These are phyloP conservation scores for Heteractis magnifica DNA, from an alignment of 92 coral and sea anemone species.

Conservation along the genomic window DNA sequence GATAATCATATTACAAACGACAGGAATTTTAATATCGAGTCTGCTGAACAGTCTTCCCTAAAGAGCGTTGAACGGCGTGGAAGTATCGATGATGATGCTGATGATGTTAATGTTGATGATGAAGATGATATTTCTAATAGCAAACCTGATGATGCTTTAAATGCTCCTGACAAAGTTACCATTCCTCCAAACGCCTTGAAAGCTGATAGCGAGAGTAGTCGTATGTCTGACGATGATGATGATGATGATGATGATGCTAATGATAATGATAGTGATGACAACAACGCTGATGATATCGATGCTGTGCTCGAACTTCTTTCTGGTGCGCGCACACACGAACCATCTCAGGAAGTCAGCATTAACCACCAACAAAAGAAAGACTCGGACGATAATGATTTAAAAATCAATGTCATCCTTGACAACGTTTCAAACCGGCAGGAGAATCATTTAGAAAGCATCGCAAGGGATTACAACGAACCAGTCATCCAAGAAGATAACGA, in stretches of 20 bases:
- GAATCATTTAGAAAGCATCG: background rate
- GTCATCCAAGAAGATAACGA: background rate
- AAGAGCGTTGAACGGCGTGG: too few relatives aligned
- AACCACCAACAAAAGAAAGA: background rate
- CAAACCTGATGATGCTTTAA: too few relatives aligned
- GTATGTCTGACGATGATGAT: background rate
- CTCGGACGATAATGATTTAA: background rate
- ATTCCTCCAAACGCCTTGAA: background rate
- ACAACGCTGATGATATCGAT: constrained; percentile 24
- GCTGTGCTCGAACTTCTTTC: constrained; percentile 19
- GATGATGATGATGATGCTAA: background rate
- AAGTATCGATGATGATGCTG: background rate
- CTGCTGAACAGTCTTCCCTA: too few relatives aligned
- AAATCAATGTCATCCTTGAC: background rate
- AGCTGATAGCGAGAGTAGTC: background rate
- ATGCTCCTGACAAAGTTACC: background rate
- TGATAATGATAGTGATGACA: too few relatives aligned
- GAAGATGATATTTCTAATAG: background rate
- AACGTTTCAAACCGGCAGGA: background rate
- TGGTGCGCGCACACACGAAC: background rate
- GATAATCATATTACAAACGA: too few relatives aligned
- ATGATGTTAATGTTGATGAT: background rate
- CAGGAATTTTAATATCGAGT: too few relatives aligned
- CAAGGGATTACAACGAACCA: background rate
- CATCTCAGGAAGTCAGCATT: background rate